phyloP scores from a whole-genome alignment of 2,113 vertebrate genomes.

The Ceyx melanurus region DNA sequence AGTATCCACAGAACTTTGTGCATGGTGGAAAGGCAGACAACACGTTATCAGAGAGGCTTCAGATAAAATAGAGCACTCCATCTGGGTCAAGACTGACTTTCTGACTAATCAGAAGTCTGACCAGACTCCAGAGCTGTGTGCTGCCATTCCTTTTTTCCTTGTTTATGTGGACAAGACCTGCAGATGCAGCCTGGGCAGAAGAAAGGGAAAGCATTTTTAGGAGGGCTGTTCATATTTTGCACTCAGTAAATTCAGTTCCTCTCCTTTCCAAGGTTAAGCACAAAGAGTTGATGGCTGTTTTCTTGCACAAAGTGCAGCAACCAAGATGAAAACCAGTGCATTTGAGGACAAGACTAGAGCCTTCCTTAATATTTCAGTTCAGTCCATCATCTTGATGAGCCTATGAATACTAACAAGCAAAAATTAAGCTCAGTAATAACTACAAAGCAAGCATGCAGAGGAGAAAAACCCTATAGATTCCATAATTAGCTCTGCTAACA shows the following conservation, averaged over 20 bases:
- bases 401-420: background rate
- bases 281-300: background rate
- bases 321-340: constrained; percentile 15
- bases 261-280: background rate
- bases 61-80: constrained; percentile 9
- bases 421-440: constrained; percentile 16
- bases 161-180: constrained; percentile 38
- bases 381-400: background rate
- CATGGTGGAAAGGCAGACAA: constrained; percentile 3
- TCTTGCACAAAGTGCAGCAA: background rate
- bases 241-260: background rate
- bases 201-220: constrained; percentile 55
- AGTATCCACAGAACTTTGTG: constrained; percentile 22
- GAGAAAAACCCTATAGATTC: background rate
- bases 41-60: background rate
- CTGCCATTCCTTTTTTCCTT: constrained; percentile 35
- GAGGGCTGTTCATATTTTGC: background rate
- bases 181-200: constrained; percentile 42
- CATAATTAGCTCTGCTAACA: constrained; percentile 8
- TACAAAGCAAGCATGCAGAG: constrained; percentile 8
- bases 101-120: constrained; percentile 50
- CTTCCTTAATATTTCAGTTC: constrained; percentile 1
- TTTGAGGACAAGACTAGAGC: background rate
- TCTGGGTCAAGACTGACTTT: constrained; percentile 28
- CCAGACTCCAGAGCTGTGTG: constrained; percentile 53